A percentile compares a stretch with the other conserved stretches of the same genome.
Evolutionary conservation across 1,140 invertebrate species (phyloP).

Genomic region (Zaprionus gabonicus): DNA sequence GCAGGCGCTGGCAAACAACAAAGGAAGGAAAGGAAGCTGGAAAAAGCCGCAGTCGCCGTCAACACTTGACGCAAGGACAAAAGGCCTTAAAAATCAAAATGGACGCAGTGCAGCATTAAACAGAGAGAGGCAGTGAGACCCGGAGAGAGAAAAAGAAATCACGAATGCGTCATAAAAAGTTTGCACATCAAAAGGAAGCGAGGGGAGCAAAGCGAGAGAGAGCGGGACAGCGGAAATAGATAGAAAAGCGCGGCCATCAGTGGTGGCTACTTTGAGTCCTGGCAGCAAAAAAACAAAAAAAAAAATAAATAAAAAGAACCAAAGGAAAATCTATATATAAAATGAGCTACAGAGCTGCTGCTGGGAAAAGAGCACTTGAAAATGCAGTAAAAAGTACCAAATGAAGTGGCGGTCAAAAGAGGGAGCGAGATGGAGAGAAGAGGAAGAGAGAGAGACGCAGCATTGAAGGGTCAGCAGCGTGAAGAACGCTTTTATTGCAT

Average conservation of each 20-base stretch:
- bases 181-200: constrained; percentile 62
- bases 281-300: constrained; percentile 4
- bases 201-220: not conserved
- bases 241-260: constrained; percentile 56
- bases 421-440: not conserved
- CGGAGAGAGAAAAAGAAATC: constrained; percentile 58
- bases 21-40: not conserved
- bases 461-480: constrained; percentile 51
- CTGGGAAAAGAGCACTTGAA: constrained; percentile 66
- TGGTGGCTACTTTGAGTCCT: constrained; percentile 64
- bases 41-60: constrained; percentile 31
- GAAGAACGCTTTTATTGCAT: constrained; percentile 69
- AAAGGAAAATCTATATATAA: constrained; percentile 31
- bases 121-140: constrained; percentile 33
- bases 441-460: not conserved
- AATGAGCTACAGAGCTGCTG: constrained; percentile 52
- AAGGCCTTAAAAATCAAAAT: constrained; percentile 68
- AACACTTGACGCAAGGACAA: constrained; percentile 70
- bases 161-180: constrained; percentile 81
- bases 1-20: constrained; percentile 11
- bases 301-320: not conserved
- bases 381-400: constrained; percentile 55
- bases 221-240: constrained; percentile 27
- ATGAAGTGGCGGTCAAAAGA: constrained; percentile 26
- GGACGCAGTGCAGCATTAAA: constrained; percentile 73